These are phyloP conservation scores for Dinoponera quadriceps DNA, from an alignment of 1,140 invertebrate species.

Conservation along the genomic window DNA sequence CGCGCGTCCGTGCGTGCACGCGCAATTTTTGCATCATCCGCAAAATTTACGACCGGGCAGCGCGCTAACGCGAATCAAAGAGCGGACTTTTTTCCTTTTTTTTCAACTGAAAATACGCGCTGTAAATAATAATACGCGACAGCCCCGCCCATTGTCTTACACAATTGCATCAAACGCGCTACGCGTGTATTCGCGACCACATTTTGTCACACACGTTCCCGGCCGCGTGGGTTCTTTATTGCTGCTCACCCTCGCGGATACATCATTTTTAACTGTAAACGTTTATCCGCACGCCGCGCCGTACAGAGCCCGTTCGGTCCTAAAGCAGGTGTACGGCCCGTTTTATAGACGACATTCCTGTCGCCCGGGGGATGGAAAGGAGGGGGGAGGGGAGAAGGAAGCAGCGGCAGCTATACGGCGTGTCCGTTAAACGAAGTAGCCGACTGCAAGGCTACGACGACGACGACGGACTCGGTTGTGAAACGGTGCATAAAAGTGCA, in stretches of 20 bases:
- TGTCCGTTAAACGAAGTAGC: slow-evolving; percentile 64
- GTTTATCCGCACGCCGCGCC: background rate
- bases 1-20: too few species aligned
- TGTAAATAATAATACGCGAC: slow-evolving; percentile 10
- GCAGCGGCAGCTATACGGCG: slow-evolving; percentile 7
- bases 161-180: background rate
- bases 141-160: slow-evolving; percentile 26
- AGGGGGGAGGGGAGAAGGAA: background rate
- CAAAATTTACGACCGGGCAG: slow-evolving; percentile 21
- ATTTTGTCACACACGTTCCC: background rate
- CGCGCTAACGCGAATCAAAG: slow-evolving; percentile 21
- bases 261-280: background rate
- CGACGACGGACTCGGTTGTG: slow-evolving; percentile 63
- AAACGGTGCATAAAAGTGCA: slow-evolving; percentile 75
- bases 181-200: background rate
- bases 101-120: slow-evolving; percentile 20
- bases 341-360: slow-evolving; percentile 17
- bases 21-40: slow-evolving; percentile 1
- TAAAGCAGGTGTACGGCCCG: background rate
- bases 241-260: background rate
- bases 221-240: background rate
- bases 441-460: slow-evolving; percentile 68
- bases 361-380: background rate
- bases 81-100: slow-evolving; percentile 52
- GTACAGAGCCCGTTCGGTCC: background rate